Evolutionary conservation across 2,797 vertebrate genomes (phyloP).

Genomic region (Gymnocypris eckloni): DNA sequence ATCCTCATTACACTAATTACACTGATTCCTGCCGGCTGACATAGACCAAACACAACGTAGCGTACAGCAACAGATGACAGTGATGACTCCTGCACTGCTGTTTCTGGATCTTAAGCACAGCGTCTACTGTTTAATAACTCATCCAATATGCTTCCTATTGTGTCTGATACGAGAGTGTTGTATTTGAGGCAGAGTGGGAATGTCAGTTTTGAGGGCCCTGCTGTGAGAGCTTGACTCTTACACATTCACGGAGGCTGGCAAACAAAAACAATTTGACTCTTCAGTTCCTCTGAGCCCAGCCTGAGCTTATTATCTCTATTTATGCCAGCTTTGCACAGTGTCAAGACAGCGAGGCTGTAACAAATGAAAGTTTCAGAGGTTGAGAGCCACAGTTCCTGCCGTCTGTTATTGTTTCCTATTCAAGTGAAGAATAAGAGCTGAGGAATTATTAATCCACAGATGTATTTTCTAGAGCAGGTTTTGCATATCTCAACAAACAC

Average conservation of each 20-base stretch:
- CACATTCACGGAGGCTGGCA: slow-evolving; percentile 45
- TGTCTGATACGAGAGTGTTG: slow-evolving; percentile 54
- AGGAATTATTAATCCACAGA: slow-evolving; percentile 21
- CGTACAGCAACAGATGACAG: slow-evolving; percentile 46
- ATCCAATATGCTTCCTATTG: slow-evolving; percentile 60
- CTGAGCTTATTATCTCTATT: slow-evolving; percentile 59
- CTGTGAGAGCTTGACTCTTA: slow-evolving; percentile 43
- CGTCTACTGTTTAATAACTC: slow-evolving; percentile 58
- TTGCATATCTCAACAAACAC: slow-evolving; percentile 13
- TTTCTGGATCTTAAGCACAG: slow-evolving; percentile 54
- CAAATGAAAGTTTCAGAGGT: slow-evolving; percentile 53
- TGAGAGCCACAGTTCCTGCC: slow-evolving; percentile 29
- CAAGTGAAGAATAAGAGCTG: slow-evolving; percentile 13
- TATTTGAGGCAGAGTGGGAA: slow-evolving; percentile 50
- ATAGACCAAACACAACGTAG: slow-evolving; percentile 24
- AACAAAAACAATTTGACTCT: slow-evolving; percentile 40
- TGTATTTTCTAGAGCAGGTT: slow-evolving; percentile 7
- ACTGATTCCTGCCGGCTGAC: slow-evolving; percentile 50
- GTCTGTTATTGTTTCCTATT: slow-evolving; percentile 40
- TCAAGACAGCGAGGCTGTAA: slow-evolving; percentile 45
- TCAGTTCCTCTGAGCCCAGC: slow-evolving; percentile 26
- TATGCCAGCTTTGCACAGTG: slow-evolving; percentile 44
- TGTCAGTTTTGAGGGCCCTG: slow-evolving; percentile 50
- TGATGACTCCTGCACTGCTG: slow-evolving; percentile 45
- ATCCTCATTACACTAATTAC: slow-evolving; percentile 58